A percentile compares a stretch with the other conserved stretches of the same genome.
Conservation (phyloP, 1,140 invertebrate genomes). For the Phthorimaea operculella region DNA sequence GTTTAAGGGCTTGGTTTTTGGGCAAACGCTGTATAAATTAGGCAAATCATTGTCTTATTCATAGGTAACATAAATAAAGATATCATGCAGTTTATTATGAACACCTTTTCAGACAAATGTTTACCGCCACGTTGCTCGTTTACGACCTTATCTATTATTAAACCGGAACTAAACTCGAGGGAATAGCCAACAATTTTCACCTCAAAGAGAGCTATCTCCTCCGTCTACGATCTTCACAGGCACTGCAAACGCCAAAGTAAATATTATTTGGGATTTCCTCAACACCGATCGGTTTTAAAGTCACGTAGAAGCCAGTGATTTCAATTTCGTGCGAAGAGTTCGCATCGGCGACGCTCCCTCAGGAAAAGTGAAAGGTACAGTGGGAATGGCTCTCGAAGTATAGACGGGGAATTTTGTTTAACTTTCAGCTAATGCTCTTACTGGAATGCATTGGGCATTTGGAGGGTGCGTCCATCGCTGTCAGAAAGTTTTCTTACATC, state of each 20-base stretch:
- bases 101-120: too few species aligned
- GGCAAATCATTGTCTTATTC: too few species aligned
- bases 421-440: not conserved
- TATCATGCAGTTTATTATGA: too few species aligned
- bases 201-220: conserved; percentile 35
- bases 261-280: conserved; percentile 40
- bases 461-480: not conserved
- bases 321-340: conserved; percentile 29
- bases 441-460: not conserved
- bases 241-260: conserved; percentile 24
- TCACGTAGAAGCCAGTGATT: conserved; percentile 49
- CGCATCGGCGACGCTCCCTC: not conserved
- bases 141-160: too few species aligned
- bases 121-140: too few species aligned
- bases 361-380: not conserved
- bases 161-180: conserved; percentile 16
- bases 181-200: conserved; percentile 44
- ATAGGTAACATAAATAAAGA: too few species aligned
- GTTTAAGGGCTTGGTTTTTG: too few species aligned
- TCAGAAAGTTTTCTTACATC: not conserved
- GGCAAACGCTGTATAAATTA: too few species aligned
- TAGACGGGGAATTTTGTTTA: not conserved
- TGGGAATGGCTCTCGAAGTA: not conserved
- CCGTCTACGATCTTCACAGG: conserved; percentile 18
- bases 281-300: conserved; percentile 44